Evolutionary conservation across 2,113 vertebrate genomes (phyloP).

Genomic region (Petrocephalus zakoni): DNA sequence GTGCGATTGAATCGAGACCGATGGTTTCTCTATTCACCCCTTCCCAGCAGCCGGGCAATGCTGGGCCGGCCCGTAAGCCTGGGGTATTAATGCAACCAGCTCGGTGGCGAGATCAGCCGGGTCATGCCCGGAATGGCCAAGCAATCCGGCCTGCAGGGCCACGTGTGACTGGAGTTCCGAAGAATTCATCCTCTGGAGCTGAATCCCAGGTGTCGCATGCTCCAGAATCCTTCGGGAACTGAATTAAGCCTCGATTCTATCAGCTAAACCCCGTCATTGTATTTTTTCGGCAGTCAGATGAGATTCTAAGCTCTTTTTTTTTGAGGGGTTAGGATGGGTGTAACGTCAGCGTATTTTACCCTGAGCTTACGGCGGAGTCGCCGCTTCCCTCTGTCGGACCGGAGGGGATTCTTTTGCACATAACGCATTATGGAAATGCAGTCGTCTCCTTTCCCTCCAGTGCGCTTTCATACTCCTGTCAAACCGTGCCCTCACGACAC

Average conservation of each 20-base stretch:
- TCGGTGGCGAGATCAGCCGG: not conserved
- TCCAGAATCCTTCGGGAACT: not conserved
- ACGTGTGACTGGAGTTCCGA: not conserved
- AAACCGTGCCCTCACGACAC: conserved; percentile 45
- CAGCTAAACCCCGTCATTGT: not conserved
- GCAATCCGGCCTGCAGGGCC: not conserved
- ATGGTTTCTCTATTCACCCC: not conserved
- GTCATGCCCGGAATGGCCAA: not conserved
- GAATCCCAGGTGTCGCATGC: not conserved
- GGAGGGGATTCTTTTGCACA: conserved; percentile 42
- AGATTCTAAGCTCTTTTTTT: not conserved
- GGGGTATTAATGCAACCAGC: not conserved
- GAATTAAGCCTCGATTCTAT: conserved; percentile 5
- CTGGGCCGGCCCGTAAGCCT: not conserved
- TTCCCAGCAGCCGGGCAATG: not conserved
- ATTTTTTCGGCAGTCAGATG: not conserved
- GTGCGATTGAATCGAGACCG: not conserved
- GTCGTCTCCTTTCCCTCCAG: conserved; percentile 45
- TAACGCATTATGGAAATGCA: conserved; percentile 58
- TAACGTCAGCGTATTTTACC: conserved; percentile 11
- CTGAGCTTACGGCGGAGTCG: not conserved
- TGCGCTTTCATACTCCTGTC: conserved; percentile 50
- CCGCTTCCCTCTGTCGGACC: not conserved
- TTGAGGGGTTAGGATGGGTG: not conserved
- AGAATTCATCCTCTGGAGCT: not conserved